These are phyloP conservation scores for Siniperca undulata DNA, from an alignment of 2,797 vertebrate genomes.

Conservation along the genomic window DNA sequence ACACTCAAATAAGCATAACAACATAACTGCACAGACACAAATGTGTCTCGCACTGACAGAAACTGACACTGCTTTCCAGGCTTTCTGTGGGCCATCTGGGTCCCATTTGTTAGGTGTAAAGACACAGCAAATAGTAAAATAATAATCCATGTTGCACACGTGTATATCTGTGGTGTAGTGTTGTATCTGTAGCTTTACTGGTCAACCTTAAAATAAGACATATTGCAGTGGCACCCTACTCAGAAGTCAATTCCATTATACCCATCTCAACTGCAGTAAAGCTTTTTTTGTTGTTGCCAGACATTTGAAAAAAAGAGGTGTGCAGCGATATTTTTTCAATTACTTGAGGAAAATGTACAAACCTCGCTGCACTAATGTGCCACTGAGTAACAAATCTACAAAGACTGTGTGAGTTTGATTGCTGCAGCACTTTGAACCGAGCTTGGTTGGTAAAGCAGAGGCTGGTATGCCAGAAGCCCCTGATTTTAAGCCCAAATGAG, in stretches of 20 bases:
- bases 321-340: background rate
- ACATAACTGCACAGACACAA: background rate
- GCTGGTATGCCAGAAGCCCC: background rate
- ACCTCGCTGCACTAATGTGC: background rate
- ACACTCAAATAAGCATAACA: background rate
- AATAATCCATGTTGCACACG: background rate
- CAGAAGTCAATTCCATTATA: background rate
- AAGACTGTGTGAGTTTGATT: background rate
- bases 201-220: background rate
- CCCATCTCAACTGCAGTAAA: background rate
- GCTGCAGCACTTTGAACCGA: background rate
- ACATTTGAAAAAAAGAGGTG: background rate
- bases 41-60: background rate
- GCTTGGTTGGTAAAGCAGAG: background rate
- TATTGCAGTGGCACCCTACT: background rate
- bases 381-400: background rate
- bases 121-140: background rate
- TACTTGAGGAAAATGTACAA: background rate
- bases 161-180: background rate
- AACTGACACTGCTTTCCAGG: slow-evolving; percentile 3
- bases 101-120: slow-evolving; percentile 19
- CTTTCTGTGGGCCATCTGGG: slow-evolving; percentile 18
- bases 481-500: background rate
- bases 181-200: slow-evolving; percentile 11
- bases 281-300: background rate